These are phyloP conservation scores for Oriolus oriolus DNA, from an alignment of 2,113 vertebrate species.

Conservation along the genomic window DNA sequence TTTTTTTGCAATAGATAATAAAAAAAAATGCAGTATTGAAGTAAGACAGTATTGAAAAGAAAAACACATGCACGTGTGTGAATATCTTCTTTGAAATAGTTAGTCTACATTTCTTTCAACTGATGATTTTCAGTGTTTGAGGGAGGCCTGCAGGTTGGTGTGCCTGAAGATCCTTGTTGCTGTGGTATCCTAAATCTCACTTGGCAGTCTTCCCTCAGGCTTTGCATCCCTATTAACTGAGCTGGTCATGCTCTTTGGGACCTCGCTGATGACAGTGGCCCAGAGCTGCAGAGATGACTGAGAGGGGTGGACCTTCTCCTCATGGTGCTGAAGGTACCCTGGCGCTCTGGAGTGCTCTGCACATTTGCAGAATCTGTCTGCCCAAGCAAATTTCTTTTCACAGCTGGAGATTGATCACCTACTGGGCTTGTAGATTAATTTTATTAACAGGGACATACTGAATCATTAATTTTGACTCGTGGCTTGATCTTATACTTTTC, in stretches of 20 bases:
- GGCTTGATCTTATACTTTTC: background rate
- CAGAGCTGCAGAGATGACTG: background rate
- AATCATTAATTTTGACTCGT: background rate
- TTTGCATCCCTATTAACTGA: background rate
- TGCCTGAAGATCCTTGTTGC: background rate
- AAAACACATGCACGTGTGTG: background rate
- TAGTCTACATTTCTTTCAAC: background rate
- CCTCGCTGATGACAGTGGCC: background rate
- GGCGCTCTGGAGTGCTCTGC: rapidly evolving
- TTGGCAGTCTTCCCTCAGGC: background rate
- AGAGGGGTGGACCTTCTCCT: background rate
- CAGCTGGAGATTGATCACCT: background rate
- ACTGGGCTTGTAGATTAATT: background rate
- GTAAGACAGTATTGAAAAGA: background rate
- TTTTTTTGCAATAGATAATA: background rate
- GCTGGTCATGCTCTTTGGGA: rapidly evolving
- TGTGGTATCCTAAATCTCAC: background rate
- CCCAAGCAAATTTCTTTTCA: background rate
- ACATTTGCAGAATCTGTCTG: background rate
- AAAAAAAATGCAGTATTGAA: background rate
- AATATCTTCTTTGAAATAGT: background rate
- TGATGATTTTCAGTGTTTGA: background rate
- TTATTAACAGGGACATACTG: background rate
- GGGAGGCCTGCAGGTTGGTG: background rate
- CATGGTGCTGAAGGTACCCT: background rate